Conservation (phyloP, 2,113 vertebrate genomes). For the Eretmochelys imbricata region DNA sequence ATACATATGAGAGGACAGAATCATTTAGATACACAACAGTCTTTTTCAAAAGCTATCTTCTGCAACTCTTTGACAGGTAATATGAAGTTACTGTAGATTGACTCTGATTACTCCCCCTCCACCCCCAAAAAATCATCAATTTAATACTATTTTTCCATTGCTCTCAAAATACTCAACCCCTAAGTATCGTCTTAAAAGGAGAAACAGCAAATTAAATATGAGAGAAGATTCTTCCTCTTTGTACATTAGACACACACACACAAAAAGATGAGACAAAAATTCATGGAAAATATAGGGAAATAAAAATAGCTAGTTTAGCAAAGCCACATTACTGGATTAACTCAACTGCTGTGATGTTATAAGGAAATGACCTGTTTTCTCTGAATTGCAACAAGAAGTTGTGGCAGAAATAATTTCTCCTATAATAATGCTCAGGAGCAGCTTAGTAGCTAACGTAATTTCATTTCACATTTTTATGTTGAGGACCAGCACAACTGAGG, state of each 20-base stretch:
- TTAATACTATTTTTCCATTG: not conserved
- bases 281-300: slow-evolving; percentile 51
- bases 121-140: not conserved
- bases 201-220: slow-evolving; percentile 4
- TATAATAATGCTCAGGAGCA: not conserved
- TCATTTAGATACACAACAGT: not conserved
- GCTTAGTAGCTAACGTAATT: slow-evolving; percentile 12
- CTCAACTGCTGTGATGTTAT: not conserved
- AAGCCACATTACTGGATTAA: slow-evolving; percentile 62
- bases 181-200: not conserved
- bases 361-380: slow-evolving; percentile 45
- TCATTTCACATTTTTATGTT: not conserved
- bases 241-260: not conserved
- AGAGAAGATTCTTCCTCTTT: slow-evolving; percentile 22
- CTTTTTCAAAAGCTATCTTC: not conserved
- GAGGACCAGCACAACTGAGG: not conserved
- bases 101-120: not conserved
- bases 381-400: not conserved
- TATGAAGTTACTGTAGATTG: not conserved
- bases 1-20: not conserved
- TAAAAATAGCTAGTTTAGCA: slow-evolving; percentile 55
- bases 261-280: slow-evolving; percentile 29
- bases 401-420: not conserved
- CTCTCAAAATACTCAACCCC: not conserved
- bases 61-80: not conserved